Base-by-base conservation (phyloP, 2,797 vertebrate genomes). In the Heteromormyrus szaboi region DNA sequence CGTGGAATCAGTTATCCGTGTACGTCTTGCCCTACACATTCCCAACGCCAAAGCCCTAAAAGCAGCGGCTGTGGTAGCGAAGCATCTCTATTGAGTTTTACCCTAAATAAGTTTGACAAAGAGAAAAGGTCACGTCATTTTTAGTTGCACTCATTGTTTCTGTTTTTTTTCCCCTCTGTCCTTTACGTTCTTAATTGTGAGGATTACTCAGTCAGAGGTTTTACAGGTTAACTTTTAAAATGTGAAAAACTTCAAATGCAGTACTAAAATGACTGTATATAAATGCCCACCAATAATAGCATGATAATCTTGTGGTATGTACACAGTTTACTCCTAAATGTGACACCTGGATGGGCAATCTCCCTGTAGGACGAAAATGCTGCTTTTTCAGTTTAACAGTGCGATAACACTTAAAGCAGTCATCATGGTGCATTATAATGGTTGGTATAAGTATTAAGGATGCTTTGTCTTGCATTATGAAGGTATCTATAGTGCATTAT, bases 51-150 rank as follows among this genome's bases (percentile, higher is more conserved):
- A 25, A 29, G 4, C 17, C 85, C 3, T 79, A 88, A 90, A 91
- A 92, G 90, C 92, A 91, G 92, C 91, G 89, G 90, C 90, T 92
- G 76, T 89, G 92, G 92, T 91, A 89, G 91, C 89, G 8, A 86
- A 92, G 94, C 94, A 89, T 11, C 91, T 89, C 90, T 91, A 59
- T n/a, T 91, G 93, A 92, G 93, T 94, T 94, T 93, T 92, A 92
- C 90, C 89, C 90, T 94, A 91, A 95, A 93, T 92, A 76, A 95
- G 95, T 95, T 95, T 95, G 95, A 95, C 95, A 94, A 91, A 90
- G 92, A 91, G 93, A 93, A 95, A 96, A 96, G 94, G 95, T 95
- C 92, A 92, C 90, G 95, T 95, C 94, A 94, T 94, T 94, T 94
- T 93, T 90, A 92, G 85, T 93, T 88, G 90, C 89, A 91, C 90